Evolutionary conservation across 2,888 invertebrate species (phyloP), one percentile per base, ranked within the genome.

Genomic region (Hetaerina titia): DNA sequence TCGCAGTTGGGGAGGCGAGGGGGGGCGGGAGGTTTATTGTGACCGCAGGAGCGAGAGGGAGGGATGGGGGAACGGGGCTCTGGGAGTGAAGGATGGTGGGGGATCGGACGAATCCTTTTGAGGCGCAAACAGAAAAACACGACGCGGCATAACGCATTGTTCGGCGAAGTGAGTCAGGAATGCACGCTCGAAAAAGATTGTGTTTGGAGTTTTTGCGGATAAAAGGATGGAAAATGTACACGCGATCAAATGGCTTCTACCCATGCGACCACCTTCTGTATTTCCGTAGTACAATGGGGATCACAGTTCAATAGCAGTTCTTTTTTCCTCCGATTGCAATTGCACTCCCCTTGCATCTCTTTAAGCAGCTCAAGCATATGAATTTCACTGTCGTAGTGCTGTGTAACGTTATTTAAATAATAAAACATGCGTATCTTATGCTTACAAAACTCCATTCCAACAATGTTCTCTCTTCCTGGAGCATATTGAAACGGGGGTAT

Each of bases 111-210:
- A 81, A 81, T 81, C 81, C 81, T 81, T 69, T 81, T 81, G 81
- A 81, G 81, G 19, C 81, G 31, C 81, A 81, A 81, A 81, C 81
- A 81, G 81, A 81, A 81, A 81, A 81, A 81, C 81, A 81, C 81
- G 81, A 81, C 81, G 81, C 81, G 81, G 81, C 81, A 81, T 81
- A 81, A 81, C 81, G 81, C 81, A 81, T 81, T 81, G 81, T 81
- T 81, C 81, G 31, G 31, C 81, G 81, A n/a, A 9, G 81, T 81
- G 81, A 81, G 81, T 81, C 25, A 81, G 81, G 81, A 81, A 81
- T 81, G 81, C 31, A 31, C 81, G 81, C 31, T 81, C 81, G 11
- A 81, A 81, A 60, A 81, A 81, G 81, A 81, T 81, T 31, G 25
- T 81, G 81, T 81, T 81, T 25, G 81, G 81, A 81, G 81, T 81